phyloP scores from a whole-genome alignment of 2,888 invertebrate species.

The Diarsia rubi region DNA sequence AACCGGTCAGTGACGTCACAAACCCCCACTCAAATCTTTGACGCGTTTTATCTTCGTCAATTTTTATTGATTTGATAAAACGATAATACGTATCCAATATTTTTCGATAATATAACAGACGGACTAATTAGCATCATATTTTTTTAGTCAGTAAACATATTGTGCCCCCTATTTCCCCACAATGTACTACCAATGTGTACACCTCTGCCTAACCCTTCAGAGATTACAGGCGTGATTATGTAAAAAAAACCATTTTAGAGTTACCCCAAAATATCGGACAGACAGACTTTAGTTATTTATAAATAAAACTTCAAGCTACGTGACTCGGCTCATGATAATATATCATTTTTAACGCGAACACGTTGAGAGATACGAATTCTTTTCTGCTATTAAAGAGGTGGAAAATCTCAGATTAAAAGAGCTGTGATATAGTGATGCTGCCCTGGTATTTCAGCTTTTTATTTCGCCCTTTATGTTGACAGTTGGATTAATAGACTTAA shows the following conservation, averaged over 20 bases:
- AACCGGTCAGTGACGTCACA: too few relatives aligned
- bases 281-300: slow-evolving; percentile 27
- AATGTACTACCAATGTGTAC: too few relatives aligned
- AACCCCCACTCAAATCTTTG: too few relatives aligned
- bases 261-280: slow-evolving; percentile 26
- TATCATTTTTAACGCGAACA: slow-evolving; percentile 60
- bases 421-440: slow-evolving; percentile 42
- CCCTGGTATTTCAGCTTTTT: slow-evolving; percentile 39
- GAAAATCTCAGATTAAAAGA: slow-evolving; percentile 51
- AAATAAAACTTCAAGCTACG: slow-evolving; percentile 51
- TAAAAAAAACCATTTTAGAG: neutral
- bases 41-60: too few relatives aligned
- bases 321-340: slow-evolving; percentile 52
- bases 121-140: too few relatives aligned
- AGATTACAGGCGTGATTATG: too few relatives aligned
- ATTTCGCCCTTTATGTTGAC: slow-evolving; percentile 36
- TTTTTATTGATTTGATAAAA: too few relatives aligned
- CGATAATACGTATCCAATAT: too few relatives aligned
- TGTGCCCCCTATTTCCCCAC: too few relatives aligned
- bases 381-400: slow-evolving; percentile 55
- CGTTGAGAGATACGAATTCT: slow-evolving; percentile 59
- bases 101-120: too few relatives aligned
- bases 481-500: slow-evolving; percentile 38
- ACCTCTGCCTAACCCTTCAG: too few relatives aligned
- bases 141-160: too few relatives aligned